These are phyloP conservation scores for Lagodon rhomboides DNA, from an alignment of 2,797 vertebrate species.

Conservation along the genomic window DNA sequence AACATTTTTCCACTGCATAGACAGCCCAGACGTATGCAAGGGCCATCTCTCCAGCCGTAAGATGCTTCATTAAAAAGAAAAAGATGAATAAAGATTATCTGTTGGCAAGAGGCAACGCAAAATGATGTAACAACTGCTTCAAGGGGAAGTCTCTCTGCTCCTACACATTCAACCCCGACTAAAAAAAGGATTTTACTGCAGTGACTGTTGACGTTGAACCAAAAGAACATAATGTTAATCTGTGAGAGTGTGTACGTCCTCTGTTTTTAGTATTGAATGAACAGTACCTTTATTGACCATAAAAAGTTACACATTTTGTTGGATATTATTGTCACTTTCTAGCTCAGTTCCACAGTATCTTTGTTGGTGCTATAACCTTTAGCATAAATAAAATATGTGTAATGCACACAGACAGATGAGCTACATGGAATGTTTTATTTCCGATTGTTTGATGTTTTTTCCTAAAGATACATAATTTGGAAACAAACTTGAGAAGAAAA, in stretches of 20 bases:
- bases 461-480: slow-evolving; percentile 27
- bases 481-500: slow-evolving; percentile 44
- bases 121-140: not conserved
- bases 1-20: too few relatives aligned
- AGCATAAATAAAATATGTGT: not conserved
- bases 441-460: not conserved
- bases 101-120: not conserved
- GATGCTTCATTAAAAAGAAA: too few relatives aligned
- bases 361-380: not conserved
- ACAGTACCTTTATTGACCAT: not conserved
- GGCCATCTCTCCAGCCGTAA: too few relatives aligned
- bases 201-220: not conserved
- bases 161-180: not conserved
- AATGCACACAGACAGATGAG: slow-evolving; percentile 6
- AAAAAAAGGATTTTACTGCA: not conserved
- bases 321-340: not conserved
- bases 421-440: slow-evolving; percentile 9
- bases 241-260: not conserved
- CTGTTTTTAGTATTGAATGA: not conserved
- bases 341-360: not conserved
- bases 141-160: not conserved
- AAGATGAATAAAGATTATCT: not conserved
- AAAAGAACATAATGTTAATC: not conserved
- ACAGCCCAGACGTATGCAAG: too few relatives aligned
- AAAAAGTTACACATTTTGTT: not conserved